phyloP scores from a whole-genome alignment of 2,113 vertebrate species.

The Datnioides undecimradiatus region DNA sequence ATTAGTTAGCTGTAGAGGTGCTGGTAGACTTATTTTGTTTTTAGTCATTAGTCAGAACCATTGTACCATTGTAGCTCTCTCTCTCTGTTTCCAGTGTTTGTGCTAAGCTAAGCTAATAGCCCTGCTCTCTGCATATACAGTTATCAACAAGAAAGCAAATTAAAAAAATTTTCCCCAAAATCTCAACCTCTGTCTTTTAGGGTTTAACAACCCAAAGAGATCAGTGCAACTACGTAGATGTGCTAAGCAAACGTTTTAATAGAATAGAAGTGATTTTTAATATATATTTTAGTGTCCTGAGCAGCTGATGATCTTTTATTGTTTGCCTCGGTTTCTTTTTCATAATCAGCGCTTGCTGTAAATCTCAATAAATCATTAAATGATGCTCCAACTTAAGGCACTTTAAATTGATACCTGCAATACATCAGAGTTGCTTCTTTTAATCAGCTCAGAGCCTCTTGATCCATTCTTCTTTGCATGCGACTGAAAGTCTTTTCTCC shows the following conservation, averaged over 20 bases:
- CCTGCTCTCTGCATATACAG: background rate
- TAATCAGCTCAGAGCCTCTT: slow-evolving; percentile 45
- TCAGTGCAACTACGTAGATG: background rate
- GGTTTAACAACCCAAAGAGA: background rate
- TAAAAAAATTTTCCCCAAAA: background rate
- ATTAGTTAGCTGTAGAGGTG: background rate
- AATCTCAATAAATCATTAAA: slow-evolving; percentile 4
- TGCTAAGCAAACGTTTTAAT: background rate
- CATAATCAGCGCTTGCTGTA: background rate
- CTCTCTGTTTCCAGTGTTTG: background rate
- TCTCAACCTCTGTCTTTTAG: background rate
- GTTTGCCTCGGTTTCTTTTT: background rate
- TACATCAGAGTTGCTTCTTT: slow-evolving; percentile 11
- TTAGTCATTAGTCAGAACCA: background rate
- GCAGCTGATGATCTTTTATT: background rate
- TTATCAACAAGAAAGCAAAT: background rate
- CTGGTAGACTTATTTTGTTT: background rate
- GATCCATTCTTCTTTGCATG: slow-evolving; percentile 76
- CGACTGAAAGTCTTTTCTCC: slow-evolving; percentile 76
- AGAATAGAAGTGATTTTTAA: background rate
- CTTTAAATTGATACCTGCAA: background rate
- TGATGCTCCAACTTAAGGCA: slow-evolving; percentile 2
- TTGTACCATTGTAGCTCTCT: background rate
- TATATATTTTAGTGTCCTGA: background rate
- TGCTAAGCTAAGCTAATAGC: background rate